phyloP scores from a whole-genome alignment of 2,113 vertebrate genomes.

The Oreochromis spilurus region DNA sequence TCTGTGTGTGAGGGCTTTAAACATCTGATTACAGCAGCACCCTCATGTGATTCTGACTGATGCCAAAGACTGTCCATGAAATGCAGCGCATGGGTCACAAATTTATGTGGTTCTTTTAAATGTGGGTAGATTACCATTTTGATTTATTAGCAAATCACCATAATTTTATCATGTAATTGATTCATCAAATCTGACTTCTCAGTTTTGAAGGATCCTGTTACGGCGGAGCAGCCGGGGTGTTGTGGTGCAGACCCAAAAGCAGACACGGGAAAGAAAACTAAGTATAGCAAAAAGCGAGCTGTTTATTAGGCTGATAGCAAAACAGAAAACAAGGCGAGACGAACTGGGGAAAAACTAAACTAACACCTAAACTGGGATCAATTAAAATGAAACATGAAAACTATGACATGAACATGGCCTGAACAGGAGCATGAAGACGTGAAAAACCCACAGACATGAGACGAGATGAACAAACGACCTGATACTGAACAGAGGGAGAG shows the following conservation, averaged over 20 bases:
- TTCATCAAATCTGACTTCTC: not conserved
- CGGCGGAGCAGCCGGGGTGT: not conserved
- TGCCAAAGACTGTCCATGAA: fast-evolving
- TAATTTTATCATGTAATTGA: not conserved
- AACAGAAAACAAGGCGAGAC: fast-evolving
- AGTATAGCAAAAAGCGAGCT: not conserved
- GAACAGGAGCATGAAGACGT: not conserved
- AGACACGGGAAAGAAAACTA: not conserved
- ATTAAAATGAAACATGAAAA: not conserved
- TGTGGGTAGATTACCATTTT: not conserved
- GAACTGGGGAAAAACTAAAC: not conserved
- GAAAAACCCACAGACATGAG: not conserved
- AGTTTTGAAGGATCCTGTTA: not conserved
- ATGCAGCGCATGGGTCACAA: not conserved
- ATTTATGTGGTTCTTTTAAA: not conserved
- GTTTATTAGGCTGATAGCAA: not conserved
- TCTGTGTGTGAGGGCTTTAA: not conserved
- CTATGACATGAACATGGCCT: not conserved
- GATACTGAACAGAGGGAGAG: not conserved
- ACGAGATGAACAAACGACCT: not conserved
- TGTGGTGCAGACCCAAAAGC: not conserved
- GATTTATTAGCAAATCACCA: not conserved
- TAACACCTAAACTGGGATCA: too few species aligned
- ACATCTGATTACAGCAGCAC: not conserved
- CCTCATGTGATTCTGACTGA: not conserved